Base-by-base conservation (phyloP, 2,797 vertebrate genomes). In the Rachycentron canadum region DNA sequence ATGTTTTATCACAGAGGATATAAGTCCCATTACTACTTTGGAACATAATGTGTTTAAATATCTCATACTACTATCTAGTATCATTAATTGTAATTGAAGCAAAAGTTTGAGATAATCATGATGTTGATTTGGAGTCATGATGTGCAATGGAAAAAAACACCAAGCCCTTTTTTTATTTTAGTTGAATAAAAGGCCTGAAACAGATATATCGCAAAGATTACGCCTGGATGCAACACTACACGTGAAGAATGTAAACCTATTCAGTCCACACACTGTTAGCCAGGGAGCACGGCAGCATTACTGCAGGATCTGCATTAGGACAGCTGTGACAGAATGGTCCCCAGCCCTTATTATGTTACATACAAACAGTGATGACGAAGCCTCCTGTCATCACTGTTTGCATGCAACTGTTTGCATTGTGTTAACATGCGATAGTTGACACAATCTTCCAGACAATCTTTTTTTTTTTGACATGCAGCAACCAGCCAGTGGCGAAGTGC, bases 401-500 rank as follows among this genome's bases (percentile, higher is more conserved):
- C 19, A 28, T 30, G 38, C 41, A 12, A 26, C 1, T 32, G 23
- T 11, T 60, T 65, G 63, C 12, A 34, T 55, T 17, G n/a, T 52
- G 30, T 50, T 11, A 50, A 34, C 7, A 58, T n/a, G 34, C 12
- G 53, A 75, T 32, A 66, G 69, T 53, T 74, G 82, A 78, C 86
- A 79, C 67, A 69, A 64, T 38, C 4, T 90, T 47, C 74, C 88
- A 91, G 76, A 91, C 86, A 84, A 76, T 83, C 3, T 3, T 3
- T 3, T 32, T 32, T 32, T 3, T 3, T 3, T 76, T 80, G 90
- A 94, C 90, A 88, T 70, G 73, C 76, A 63, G 81, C 76, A 76
- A 83, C 66, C 83, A 82, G 91, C 82, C 62, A 79, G 79, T 88
- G 92, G 93, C 88, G 83, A 84, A 89, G 86, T 85, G 89, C 80